Evolutionary conservation across 2,888 invertebrate genomes (phyloP).

Genomic region (Drosophila atripex): DNA sequence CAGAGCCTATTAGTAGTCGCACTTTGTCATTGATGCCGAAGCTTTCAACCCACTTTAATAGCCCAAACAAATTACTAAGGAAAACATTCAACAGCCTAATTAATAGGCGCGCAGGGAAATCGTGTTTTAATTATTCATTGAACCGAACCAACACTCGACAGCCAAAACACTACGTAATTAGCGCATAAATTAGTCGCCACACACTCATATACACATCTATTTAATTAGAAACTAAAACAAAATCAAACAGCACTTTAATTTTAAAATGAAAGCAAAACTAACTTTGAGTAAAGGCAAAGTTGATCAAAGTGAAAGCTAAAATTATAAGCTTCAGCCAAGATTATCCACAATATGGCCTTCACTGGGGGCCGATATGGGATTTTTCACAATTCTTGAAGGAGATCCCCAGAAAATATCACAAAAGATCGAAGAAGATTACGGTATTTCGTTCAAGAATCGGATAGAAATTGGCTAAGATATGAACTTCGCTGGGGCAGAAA

Average conservation of each 20-base stretch:
- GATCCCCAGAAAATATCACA: no score
- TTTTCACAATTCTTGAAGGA: no score
- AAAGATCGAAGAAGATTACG: no score
- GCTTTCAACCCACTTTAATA: constrained; percentile 10
- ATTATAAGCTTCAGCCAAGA: no score
- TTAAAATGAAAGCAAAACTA: neutral
- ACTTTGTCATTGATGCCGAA: neutral
- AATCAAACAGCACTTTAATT: constrained; percentile 26
- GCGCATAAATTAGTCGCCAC: constrained; percentile 54
- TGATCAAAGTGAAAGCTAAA: no score
- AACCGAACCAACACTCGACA: constrained; percentile 36
- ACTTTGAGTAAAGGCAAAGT: no score
- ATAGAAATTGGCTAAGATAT: no score
- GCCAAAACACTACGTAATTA: constrained; percentile 60
- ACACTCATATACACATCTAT: constrained; percentile 16
- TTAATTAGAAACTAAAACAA: constrained; percentile 45
- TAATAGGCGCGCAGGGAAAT: constrained; percentile 57
- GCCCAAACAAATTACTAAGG: constrained; percentile 54
- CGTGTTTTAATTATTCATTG: constrained; percentile 63
- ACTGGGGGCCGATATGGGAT: no score
- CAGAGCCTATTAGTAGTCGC: constrained; percentile 9
- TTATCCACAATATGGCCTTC: no score
- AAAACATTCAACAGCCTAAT: constrained; percentile 60
- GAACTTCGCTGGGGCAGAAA: no score
- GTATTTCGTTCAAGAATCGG: no score